Percentiles rank a stretch among this genome's conserved stretches.
phyloP scores from a whole-genome alignment of 2,113 vertebrate genomes.

The Seriola quinqueradiata region DNA sequence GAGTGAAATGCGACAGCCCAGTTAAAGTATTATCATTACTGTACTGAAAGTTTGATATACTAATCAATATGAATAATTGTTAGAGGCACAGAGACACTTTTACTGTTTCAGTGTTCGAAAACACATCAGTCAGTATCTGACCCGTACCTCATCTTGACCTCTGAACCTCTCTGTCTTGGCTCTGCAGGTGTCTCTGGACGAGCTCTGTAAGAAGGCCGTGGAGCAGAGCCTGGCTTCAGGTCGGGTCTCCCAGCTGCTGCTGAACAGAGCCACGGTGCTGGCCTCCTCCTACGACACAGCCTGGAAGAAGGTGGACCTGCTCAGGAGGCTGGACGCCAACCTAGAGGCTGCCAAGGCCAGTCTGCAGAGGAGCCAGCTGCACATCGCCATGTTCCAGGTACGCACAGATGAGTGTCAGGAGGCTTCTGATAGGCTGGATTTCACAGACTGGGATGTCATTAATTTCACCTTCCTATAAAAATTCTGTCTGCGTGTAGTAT shows the following conservation, averaged over 20 bases:
- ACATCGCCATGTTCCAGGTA: slow-evolving; percentile 98
- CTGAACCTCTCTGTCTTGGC: not conserved
- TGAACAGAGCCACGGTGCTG: slow-evolving; percentile 94
- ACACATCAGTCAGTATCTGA: too few relatives aligned
- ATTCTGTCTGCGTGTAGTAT: too few relatives aligned
- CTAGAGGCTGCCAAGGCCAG: slow-evolving; percentile 94
- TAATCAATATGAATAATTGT: too few relatives aligned
- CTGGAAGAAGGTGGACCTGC: slow-evolving; percentile 97
- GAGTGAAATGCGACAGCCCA: too few relatives aligned
- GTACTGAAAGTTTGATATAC: too few relatives aligned
- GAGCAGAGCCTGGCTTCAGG: slow-evolving; percentile 93
- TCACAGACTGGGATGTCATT: too few relatives aligned
- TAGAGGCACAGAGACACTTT: too few relatives aligned
- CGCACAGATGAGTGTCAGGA: not conserved
- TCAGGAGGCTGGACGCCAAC: slow-evolving; percentile 92
- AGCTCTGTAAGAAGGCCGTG: slow-evolving; percentile 95
- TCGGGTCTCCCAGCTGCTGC: slow-evolving; percentile 91
- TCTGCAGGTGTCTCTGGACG: slow-evolving; percentile 91
- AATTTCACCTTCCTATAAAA: too few relatives aligned
- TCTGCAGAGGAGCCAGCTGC: slow-evolving; percentile 94
- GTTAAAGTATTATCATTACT: too few relatives aligned
- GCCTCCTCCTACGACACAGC: slow-evolving; percentile 96
- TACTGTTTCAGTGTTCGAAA: too few relatives aligned
- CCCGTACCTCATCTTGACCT: not conserved
- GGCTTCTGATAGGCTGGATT: not conserved